Evolutionary conservation across 2,797 vertebrate species (phyloP).

Genomic region (Amblyopsis hoosieri): DNA sequence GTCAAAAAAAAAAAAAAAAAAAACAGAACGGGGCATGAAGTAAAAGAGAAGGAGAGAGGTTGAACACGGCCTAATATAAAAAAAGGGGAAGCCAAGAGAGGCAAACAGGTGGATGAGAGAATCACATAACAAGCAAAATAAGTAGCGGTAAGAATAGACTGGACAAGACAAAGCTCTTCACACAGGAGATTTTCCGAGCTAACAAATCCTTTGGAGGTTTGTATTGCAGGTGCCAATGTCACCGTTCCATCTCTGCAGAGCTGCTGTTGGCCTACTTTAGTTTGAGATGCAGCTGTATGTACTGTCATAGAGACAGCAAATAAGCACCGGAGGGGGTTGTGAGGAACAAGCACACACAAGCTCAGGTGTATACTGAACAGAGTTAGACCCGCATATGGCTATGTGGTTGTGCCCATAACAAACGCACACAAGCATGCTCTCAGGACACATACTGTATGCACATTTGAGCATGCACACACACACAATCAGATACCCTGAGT

Average conservation of each 20-base stretch:
- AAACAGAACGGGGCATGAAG: neutral
- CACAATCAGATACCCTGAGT: neutral
- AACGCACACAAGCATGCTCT: neutral
- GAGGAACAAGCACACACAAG: constrained; percentile 21
- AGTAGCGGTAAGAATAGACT: constrained; percentile 26
- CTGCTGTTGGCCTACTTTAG: constrained; percentile 67
- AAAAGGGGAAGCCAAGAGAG: neutral
- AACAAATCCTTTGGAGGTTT: constrained; percentile 67
- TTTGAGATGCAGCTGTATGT: constrained; percentile 66
- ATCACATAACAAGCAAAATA: constrained; percentile 17
- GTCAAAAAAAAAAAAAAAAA: constrained; percentile 34
- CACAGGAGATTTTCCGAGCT: constrained; percentile 58
- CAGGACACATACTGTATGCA: neutral
- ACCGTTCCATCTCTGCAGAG: constrained; percentile 55
- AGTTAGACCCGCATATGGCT: neutral
- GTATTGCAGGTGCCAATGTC: constrained; percentile 65
- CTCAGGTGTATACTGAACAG: constrained; percentile 3
- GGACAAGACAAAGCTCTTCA: constrained; percentile 31
- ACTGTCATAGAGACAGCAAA: constrained; percentile 64
- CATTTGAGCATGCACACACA: neutral
- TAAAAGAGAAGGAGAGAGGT: neutral
- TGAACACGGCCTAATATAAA: too few species aligned
- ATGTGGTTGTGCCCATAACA: constrained; percentile 5
- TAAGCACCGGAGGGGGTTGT: constrained; percentile 64
- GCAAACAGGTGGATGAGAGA: neutral